A percentile compares a stretch with the other conserved stretches of the same genome.
Conservation (phyloP, 2,797 vertebrate genomes). For the Heterohyrax brucei region DNA sequence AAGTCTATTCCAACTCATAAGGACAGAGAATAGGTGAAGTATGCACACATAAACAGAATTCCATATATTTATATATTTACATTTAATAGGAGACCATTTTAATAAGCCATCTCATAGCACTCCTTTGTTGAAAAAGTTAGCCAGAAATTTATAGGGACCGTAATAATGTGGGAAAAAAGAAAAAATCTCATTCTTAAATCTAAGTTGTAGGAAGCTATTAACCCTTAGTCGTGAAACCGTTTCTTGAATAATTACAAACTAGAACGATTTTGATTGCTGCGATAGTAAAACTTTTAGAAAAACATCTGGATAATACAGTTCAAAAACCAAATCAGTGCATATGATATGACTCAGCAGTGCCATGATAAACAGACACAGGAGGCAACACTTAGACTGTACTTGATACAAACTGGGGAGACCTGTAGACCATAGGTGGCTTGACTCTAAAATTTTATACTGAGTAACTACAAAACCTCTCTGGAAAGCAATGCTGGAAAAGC, state of each 20-base stretch:
- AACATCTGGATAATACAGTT: neutral
- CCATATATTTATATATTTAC: neutral
- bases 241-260: neutral
- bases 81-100: neutral
- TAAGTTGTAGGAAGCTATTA: neutral
- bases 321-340: neutral
- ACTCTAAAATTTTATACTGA: neutral
- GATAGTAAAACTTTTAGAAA: neutral
- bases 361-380: neutral
- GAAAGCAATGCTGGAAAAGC: neutral
- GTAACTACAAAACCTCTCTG: neutral
- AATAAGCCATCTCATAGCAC: neutral
- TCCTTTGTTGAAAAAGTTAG: slow-evolving; percentile 1
- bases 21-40: neutral
- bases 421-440: neutral
- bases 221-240: neutral
- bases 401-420: neutral
- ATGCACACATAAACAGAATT: neutral
- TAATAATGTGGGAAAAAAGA: neutral
- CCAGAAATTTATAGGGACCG: neutral
- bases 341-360: neutral
- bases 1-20: too few species aligned
- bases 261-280: neutral
- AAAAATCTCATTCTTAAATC: neutral
- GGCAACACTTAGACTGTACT: neutral